phyloP scores from a whole-genome alignment of 1,140 invertebrate species.

The Camponotus floridanus region DNA sequence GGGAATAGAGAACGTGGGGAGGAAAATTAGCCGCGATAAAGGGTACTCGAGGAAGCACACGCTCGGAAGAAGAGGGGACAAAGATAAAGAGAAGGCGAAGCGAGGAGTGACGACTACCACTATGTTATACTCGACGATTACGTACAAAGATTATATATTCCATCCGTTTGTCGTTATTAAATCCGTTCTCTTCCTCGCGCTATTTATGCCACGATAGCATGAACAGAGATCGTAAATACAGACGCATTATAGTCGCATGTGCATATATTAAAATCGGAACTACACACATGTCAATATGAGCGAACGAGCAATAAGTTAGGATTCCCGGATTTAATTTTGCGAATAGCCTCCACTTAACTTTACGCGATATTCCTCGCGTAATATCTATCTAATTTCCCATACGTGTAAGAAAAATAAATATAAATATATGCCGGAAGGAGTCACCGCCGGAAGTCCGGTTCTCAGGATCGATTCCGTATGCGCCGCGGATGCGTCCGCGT shows the following conservation, averaged over 20 bases:
- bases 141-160: slow-evolving; percentile 59
- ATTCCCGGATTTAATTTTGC: background rate
- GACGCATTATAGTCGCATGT: background rate
- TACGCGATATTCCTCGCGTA: background rate
- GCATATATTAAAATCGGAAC: background rate
- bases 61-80: slow-evolving; percentile 24
- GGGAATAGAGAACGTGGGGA: slow-evolving; percentile 33
- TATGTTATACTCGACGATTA: slow-evolving; percentile 36
- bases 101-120: background rate
- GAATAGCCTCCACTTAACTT: background rate
- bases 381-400: background rate
- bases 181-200: slow-evolving; percentile 47
- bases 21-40: slow-evolving; percentile 58
- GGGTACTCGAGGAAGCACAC: slow-evolving; percentile 51
- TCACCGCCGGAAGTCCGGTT: slow-evolving; percentile 81
- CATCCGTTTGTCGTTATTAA: slow-evolving; percentile 52
- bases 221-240: background rate
- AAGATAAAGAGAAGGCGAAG: slow-evolving; percentile 53
- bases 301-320: background rate
- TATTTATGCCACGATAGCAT: background rate
- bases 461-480: slow-evolving; percentile 83
- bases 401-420: background rate
- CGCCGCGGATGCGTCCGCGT: slow-evolving; percentile 76
- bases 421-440: slow-evolving; percentile 73
- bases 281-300: background rate